Conservation (phyloP, 2,888 invertebrate species). For the Hermodice carunculata region DNA sequence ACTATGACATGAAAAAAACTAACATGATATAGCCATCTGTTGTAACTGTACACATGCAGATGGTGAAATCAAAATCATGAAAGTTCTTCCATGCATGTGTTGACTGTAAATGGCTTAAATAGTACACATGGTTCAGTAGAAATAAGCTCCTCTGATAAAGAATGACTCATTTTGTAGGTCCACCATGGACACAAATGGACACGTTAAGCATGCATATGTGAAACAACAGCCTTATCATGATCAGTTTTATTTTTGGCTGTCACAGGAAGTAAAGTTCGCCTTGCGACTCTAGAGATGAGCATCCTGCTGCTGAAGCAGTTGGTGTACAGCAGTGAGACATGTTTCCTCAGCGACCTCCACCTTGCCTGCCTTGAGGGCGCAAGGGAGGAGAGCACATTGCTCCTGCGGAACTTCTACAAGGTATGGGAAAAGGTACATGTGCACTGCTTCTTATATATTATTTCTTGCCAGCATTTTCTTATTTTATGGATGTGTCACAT, state of each 20-base stretch:
- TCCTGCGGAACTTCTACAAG: conserved; percentile 93
- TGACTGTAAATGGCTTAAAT: no score
- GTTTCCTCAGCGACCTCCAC: conserved; percentile 78
- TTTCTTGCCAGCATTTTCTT: no score
- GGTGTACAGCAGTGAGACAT: conserved; percentile 72
- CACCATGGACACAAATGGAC: neutral
- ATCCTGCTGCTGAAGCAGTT: conserved; percentile 84
- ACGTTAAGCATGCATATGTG: no score
- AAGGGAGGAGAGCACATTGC: conserved; percentile 84
- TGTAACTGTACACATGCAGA: no score
- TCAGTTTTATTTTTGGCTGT: neutral
- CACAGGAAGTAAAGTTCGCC: conserved; percentile 84
- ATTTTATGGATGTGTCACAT: no score
- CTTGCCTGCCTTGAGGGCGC: conserved; percentile 79
- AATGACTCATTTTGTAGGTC: neutral
- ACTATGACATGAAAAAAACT: no score
- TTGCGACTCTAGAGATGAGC: conserved; percentile 92
- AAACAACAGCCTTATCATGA: neutral
- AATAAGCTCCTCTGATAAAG: neutral
- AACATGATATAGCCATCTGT: no score
- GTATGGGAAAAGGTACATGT: conserved; percentile 65
- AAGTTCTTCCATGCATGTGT: no score
- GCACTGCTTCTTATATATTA: no score
- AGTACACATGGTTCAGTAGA: neutral
- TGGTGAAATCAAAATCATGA: no score